A percentile compares a stretch with the other conserved stretches of the same genome.
These are phyloP conservation scores for Lithobates sylvaticus DNA, from an alignment of 2,797 vertebrate species.

Conservation along the genomic window DNA sequence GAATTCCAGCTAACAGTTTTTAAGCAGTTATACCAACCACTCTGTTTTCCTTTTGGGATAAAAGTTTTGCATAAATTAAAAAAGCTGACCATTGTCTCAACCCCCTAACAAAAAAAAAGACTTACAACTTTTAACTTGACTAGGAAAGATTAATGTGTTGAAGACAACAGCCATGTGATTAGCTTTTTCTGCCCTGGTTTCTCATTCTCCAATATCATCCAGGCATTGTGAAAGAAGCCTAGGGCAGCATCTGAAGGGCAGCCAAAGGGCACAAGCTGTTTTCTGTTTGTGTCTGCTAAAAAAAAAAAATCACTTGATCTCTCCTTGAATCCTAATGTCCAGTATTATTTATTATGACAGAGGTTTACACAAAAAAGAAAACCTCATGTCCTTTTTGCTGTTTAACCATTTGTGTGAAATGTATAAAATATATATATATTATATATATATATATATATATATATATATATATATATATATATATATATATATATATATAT, in stretches of 20 bases:
- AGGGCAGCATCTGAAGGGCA: conserved; percentile 23
- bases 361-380: background rate
- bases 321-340: conserved; percentile 6
- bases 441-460: too few species aligned
- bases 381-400: too few species aligned
- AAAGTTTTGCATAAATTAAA: too few species aligned
- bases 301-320: conserved; percentile 2
- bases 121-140: background rate
- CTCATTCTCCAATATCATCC: background rate
- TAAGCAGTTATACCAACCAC: too few species aligned
- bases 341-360: background rate
- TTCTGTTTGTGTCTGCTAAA: conserved; percentile 20
- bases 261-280: conserved; percentile 26
- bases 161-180: background rate
- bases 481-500: too few species aligned
- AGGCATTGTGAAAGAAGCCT: background rate
- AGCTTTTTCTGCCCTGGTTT: background rate
- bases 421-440: too few species aligned
- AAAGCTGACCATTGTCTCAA: too few species aligned
- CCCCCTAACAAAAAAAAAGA: too few species aligned
- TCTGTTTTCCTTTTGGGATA: too few species aligned
- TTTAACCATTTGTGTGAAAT: too few species aligned
- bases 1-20: too few species aligned
- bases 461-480: too few species aligned
- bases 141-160: background rate